These are phyloP conservation scores for Calidris pugnax DNA, from an alignment of 2,113 vertebrate species.

Conservation along the genomic window DNA sequence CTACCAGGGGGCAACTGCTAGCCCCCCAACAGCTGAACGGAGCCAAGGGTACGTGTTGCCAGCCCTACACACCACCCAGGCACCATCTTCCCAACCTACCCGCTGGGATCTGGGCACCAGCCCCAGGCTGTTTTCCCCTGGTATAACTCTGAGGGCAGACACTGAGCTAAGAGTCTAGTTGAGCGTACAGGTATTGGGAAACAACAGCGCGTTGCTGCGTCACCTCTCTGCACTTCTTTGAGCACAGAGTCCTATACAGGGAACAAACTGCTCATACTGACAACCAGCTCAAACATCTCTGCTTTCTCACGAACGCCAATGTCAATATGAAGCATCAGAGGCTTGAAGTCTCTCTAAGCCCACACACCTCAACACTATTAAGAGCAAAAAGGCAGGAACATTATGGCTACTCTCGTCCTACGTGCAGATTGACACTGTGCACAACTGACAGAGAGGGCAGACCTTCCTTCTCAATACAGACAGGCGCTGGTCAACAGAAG, in stretches of 20 bases:
- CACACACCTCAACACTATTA: not conserved
- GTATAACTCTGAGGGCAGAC: not conserved
- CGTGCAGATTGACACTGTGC: not conserved
- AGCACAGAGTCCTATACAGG: not conserved
- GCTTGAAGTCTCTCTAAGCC: not conserved
- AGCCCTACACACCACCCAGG: not conserved
- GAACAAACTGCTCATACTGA: not conserved
- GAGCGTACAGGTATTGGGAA: not conserved
- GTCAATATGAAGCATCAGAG: not conserved
- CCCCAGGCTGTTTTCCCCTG: not conserved
- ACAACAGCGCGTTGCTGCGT: not conserved
- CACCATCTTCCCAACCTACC: not conserved
- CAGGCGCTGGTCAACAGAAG: not conserved
- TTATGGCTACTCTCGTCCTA: not conserved
- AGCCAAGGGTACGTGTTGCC: not conserved
- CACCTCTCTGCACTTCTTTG: not conserved
- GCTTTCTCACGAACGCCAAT: not conserved
- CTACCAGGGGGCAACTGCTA: not conserved
- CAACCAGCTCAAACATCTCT: not conserved
- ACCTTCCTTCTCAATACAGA: not conserved
- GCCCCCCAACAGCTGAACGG: not conserved
- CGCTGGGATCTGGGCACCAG: not conserved
- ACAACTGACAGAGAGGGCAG: not conserved
- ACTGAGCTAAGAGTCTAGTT: not conserved
- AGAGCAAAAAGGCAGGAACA: not conserved